These are phyloP conservation scores for Caenorhabditis imperialis DNA, from an alignment of 2,888 invertebrate species.

Conservation along the genomic window DNA sequence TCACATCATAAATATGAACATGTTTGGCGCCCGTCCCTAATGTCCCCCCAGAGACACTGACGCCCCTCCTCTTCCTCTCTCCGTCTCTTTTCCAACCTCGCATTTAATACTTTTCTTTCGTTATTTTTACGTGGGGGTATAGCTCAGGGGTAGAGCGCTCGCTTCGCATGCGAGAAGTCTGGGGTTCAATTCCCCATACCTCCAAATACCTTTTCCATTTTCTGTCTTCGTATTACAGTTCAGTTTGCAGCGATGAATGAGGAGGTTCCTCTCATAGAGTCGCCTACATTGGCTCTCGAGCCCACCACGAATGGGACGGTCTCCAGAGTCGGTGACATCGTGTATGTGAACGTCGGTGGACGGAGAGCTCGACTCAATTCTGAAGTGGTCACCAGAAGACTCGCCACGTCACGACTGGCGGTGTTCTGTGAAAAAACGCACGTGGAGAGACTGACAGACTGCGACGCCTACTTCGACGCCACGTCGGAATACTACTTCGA, in stretches of 20 bases:
- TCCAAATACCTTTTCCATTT: constrained; percentile 60
- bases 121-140: constrained; percentile 25
- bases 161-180: constrained; percentile 76
- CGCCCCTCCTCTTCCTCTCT: constrained; percentile 2
- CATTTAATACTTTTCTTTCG: constrained; percentile 2
- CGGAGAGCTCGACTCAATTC: constrained; percentile 45
- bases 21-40: constrained; percentile 17
- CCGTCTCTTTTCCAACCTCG: neutral
- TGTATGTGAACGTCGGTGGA: constrained; percentile 48
- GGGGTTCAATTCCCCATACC: constrained; percentile 74
- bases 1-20: constrained; percentile 33
- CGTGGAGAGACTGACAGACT: constrained; percentile 70
- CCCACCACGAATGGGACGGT: constrained; percentile 21
- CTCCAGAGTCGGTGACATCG: constrained; percentile 18
- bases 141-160: constrained; percentile 76
- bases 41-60: constrained; percentile 24
- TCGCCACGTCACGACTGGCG: constrained; percentile 66
- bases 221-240: neutral
- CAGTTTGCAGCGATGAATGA: constrained; percentile 42
- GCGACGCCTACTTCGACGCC: constrained; percentile 74
- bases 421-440: constrained; percentile 68
- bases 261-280: constrained; percentile 43
- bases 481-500: constrained; percentile 76
- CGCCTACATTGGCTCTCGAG: neutral
- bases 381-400: constrained; percentile 44